Evolutionary conservation across 1,140 invertebrate genomes (phyloP).

Genomic region (Lanistes nyassanus): DNA sequence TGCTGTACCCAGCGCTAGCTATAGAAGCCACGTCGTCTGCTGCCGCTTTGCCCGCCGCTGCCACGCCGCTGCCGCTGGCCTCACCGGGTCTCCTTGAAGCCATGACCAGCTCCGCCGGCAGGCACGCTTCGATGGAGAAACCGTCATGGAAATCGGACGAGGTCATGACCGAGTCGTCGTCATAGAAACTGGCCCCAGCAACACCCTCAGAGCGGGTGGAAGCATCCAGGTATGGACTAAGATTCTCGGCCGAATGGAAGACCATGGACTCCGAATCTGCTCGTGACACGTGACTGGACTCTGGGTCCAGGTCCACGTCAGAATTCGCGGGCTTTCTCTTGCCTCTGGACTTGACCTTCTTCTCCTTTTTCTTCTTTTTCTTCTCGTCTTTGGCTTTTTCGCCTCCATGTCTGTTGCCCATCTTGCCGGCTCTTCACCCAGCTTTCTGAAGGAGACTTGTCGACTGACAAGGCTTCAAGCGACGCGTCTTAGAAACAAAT

Average conservation of each 20-base stretch:
- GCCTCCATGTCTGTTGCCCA: constrained; percentile 31
- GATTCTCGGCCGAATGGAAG: constrained; percentile 34
- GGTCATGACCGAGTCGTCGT: constrained; percentile 26
- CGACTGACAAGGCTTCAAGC: not conserved
- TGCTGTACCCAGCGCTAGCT: constrained; percentile 23
- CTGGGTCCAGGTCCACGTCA: constrained; percentile 29
- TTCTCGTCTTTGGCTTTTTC: constrained; percentile 15
- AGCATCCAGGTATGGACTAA: constrained; percentile 31
- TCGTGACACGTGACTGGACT: constrained; percentile 35
- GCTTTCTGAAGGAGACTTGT: not conserved
- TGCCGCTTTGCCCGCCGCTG: not conserved
- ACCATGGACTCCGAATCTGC: constrained; percentile 36
- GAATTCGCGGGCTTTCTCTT: not conserved
- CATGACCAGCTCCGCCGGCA: constrained; percentile 29
- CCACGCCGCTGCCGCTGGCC: constrained; percentile 1
- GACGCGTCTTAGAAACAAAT: not conserved
- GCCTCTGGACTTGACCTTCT: constrained; percentile 7
- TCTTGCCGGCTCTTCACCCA: not conserved
- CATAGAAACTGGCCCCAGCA: constrained; percentile 2
- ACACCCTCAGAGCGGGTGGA: constrained; percentile 25
- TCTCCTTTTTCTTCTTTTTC: constrained; percentile 22
- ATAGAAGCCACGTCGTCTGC: constrained; percentile 13
- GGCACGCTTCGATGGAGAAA: constrained; percentile 36
- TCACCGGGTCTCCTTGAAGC: not conserved
- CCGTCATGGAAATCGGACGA: constrained; percentile 34